These are phyloP conservation scores for Thaumetopoea pityocampa DNA, from an alignment of 1,140 invertebrate genomes.

Conservation along the genomic window DNA sequence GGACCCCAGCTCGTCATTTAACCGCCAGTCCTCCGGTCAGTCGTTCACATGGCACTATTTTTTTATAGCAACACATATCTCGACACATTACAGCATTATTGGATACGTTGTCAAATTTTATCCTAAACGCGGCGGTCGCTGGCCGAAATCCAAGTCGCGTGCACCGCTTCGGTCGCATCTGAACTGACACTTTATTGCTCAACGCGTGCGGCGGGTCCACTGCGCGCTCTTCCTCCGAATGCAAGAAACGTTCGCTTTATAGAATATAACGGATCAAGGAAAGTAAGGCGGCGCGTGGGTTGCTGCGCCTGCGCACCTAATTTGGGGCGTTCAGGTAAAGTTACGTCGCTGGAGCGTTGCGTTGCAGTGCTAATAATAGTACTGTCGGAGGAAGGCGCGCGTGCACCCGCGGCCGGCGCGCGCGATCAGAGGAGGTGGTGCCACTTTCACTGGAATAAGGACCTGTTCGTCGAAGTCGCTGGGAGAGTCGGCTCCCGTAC, in stretches of 20 bases:
- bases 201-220: conserved; percentile 41
- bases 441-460: conserved; percentile 64
- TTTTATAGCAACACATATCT: conserved; percentile 17
- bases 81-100: conserved; percentile 33
- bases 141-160: conserved; percentile 64
- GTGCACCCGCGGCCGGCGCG: conserved; percentile 44
- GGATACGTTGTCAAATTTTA: conserved; percentile 46
- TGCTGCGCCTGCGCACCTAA: conserved; percentile 58
- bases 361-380: conserved; percentile 68
- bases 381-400: conserved; percentile 50
- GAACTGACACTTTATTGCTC: conserved; percentile 59
- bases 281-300: conserved; percentile 47
- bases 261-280: conserved; percentile 26
- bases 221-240: conserved; percentile 43
- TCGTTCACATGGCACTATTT: conserved; percentile 20
- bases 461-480: conserved; percentile 74
- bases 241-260: conserved; percentile 17
- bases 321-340: conserved; percentile 74
- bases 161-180: conserved; percentile 52
- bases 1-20: too few relatives aligned
- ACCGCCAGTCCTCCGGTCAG: too few relatives aligned
- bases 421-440: conserved; percentile 29
- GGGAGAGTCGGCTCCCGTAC: conserved; percentile 66
- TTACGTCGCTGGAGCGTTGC: conserved; percentile 58
- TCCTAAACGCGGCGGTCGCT: conserved; percentile 52